Evolutionary conservation across 1,140 invertebrate genomes (phyloP).

Genomic region (Drosophila sulfurigaster): DNA sequence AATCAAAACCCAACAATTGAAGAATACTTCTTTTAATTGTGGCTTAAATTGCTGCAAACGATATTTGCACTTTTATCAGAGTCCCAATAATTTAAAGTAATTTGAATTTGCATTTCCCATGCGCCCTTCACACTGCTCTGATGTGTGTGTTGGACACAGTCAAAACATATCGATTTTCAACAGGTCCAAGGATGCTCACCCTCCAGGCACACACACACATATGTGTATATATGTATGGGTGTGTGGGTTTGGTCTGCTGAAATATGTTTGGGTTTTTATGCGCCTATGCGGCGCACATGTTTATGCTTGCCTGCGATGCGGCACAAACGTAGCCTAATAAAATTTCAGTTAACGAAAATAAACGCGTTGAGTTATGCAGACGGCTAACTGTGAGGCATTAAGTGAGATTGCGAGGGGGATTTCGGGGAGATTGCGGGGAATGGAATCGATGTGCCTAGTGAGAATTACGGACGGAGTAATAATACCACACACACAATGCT

Average conservation of each 20-base stretch:
- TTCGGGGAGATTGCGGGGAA: background rate
- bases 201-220: background rate
- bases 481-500: constrained; percentile 8
- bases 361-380: constrained; percentile 55
- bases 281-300: constrained; percentile 56
- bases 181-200: constrained; percentile 25
- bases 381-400: background rate
- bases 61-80: background rate
- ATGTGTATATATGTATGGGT: constrained; percentile 4
- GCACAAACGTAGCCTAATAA: constrained; percentile 66
- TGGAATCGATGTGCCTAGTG: constrained; percentile 6
- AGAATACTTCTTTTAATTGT: constrained; percentile 1
- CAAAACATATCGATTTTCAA: constrained; percentile 68
- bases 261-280: constrained; percentile 48
- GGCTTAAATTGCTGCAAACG: background rate
- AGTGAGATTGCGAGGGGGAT: background rate
- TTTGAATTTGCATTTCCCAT: constrained; percentile 4
- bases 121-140: too few species aligned
- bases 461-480: constrained; percentile 7
- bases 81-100: constrained; percentile 8
- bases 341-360: constrained; percentile 67
- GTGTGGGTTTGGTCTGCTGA: constrained; percentile 19
- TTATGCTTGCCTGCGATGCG: constrained; percentile 49
- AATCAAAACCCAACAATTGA: background rate
- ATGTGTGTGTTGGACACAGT: constrained; percentile 30